phyloP scores from a whole-genome alignment of 2,113 vertebrate species.

The Hippocampus zosterae region DNA sequence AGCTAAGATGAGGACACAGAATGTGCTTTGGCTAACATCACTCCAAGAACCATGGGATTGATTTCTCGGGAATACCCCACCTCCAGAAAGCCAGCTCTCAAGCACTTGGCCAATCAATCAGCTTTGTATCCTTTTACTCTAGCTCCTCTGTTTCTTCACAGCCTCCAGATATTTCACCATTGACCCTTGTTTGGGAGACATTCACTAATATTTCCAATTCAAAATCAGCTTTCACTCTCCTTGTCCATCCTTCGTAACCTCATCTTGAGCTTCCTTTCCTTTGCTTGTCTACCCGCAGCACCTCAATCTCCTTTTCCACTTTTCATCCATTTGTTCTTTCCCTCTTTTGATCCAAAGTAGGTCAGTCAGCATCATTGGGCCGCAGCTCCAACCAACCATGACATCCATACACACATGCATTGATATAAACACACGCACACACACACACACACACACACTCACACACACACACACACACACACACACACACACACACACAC shows the following conservation, averaged over 20 bases:
- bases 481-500: not conserved
- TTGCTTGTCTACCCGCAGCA: not conserved
- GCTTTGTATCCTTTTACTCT: slow-evolving; percentile 1
- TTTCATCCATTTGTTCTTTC: slow-evolving; percentile 16
- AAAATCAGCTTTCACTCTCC: not conserved
- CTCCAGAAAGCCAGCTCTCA: not conserved
- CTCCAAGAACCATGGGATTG: slow-evolving; percentile 18
- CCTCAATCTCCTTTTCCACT: slow-evolving; percentile 23
- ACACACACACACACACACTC: not conserved
- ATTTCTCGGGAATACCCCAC: slow-evolving; percentile 33
- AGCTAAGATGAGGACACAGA: slow-evolving; percentile 23
- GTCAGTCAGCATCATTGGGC: slow-evolving; percentile 70
- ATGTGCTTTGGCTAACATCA: slow-evolving; percentile 30
- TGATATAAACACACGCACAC: not conserved
- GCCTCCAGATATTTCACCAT: not conserved
- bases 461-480: not conserved
- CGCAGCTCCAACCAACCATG: slow-evolving; percentile 53
- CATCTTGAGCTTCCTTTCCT: not conserved
- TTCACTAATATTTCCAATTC: not conserved
- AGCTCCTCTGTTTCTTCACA: not conserved
- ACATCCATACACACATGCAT: slow-evolving; percentile 41
- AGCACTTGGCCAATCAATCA: slow-evolving; percentile 11
- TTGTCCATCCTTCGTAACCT: not conserved
- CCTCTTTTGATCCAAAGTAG: slow-evolving; percentile 62
- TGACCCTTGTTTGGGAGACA: not conserved